Evolutionary conservation across 2,797 vertebrate species (phyloP).

Genomic region (Champsocephalus gunnari): DNA sequence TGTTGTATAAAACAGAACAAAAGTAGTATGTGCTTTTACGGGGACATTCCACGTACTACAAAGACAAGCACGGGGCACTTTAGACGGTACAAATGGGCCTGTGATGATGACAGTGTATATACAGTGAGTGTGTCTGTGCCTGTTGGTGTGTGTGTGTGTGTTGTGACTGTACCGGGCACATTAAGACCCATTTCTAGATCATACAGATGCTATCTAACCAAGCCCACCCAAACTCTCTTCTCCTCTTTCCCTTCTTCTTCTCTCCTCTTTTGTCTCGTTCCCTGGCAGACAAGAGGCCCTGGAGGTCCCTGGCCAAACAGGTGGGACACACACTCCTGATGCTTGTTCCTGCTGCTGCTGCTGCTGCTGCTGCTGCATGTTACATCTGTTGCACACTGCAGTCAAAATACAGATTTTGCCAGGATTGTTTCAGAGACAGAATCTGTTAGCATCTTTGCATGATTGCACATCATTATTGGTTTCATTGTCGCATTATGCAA

Average conservation of each 20-base stretch:
- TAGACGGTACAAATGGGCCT: slow-evolving; percentile 75
- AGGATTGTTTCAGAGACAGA: background rate
- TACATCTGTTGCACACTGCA: slow-evolving; percentile 38
- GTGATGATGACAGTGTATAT: slow-evolving; percentile 81
- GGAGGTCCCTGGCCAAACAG: slow-evolving; percentile 87
- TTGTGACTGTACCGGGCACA: slow-evolving; percentile 76
- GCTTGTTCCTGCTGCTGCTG: slow-evolving; percentile 43
- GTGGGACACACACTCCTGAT: slow-evolving; percentile 75
- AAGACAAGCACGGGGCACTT: slow-evolving; percentile 77
- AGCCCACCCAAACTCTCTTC: slow-evolving; percentile 80
- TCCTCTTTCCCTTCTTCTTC: slow-evolving; percentile 67
- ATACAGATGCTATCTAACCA: slow-evolving; percentile 81
- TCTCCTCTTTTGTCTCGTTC: slow-evolving; percentile 64
- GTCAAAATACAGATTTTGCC: slow-evolving; percentile 15
- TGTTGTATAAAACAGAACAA: slow-evolving; percentile 82
- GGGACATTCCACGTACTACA: slow-evolving; percentile 79
- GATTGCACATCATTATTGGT: background rate
- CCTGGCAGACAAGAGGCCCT: slow-evolving; percentile 83
- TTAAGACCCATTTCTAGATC: slow-evolving; percentile 79
- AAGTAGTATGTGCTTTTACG: slow-evolving; percentile 77
- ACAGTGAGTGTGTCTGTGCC: slow-evolving; percentile 36
- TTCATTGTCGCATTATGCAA: background rate
- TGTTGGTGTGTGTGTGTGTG: slow-evolving; percentile 48
- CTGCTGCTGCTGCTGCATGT: slow-evolving; percentile 54
- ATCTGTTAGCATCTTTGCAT: background rate